Conservation (phyloP, 37 sponge, comb jelly and placozoan species). For the Hexactinellida sp. region DNA sequence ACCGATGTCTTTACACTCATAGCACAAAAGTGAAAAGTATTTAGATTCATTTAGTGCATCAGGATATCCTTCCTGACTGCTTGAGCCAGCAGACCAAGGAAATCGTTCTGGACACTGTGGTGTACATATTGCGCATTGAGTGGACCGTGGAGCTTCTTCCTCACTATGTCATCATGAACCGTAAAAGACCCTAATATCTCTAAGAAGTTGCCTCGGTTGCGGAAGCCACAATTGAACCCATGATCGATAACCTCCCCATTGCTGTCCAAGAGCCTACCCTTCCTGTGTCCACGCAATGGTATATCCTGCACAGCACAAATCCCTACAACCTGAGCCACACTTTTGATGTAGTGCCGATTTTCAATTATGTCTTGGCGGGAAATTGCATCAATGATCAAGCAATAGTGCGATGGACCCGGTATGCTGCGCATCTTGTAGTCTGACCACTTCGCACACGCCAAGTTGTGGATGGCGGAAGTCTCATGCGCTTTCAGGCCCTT, state of each 20-base stretch:
- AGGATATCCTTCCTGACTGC: not conserved
- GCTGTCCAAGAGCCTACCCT: not conserved
- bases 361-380: not conserved
- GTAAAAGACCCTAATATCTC: not conserved
- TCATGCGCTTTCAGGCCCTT: not conserved
- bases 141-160: not conserved
- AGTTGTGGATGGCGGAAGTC: not conserved
- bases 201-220: not conserved
- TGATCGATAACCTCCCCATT: not conserved
- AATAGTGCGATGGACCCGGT: not conserved
- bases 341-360: not conserved
- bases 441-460: not conserved
- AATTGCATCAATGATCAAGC: not conserved
- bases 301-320: not conserved
- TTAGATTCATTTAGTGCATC: not conserved
- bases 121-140: not conserved
- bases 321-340: not conserved
- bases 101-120: not conserved
- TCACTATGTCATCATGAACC: not conserved
- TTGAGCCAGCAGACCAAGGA: not conserved
- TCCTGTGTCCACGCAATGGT: not conserved
- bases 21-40: not conserved
- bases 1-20: not conserved
- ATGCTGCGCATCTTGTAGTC: not conserved
- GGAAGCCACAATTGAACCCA: not conserved